Percentiles rank a stretch among this genome's conserved stretches.
Conservation (phyloP, 2,888 invertebrate species). For the Drosophila prostipennis region DNA sequence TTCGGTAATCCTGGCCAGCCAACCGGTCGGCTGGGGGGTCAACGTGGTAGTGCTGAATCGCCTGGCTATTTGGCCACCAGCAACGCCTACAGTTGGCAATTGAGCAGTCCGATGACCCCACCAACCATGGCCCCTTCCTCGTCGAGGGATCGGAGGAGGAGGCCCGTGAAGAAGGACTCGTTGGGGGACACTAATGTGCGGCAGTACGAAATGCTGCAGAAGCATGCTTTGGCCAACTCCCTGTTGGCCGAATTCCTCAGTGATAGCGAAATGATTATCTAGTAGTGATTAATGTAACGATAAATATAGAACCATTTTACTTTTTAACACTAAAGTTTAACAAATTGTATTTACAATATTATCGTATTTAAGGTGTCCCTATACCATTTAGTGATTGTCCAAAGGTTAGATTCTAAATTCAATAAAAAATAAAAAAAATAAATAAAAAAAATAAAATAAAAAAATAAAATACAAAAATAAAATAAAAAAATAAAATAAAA, state of each 20-base stretch:
- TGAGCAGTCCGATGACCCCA: not conserved
- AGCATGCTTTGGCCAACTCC: slow-evolving; percentile 20
- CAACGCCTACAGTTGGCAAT: slow-evolving; percentile 44
- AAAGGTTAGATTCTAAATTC: too few species aligned
- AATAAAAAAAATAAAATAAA: too few species aligned
- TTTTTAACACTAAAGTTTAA: not conserved
- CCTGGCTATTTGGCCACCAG: not conserved
- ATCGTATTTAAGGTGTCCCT: too few species aligned
- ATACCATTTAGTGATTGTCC: too few species aligned
- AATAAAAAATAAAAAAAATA: too few species aligned
- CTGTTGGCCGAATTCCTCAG: not conserved
- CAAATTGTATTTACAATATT: too few species aligned
- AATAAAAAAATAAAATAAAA: too few species aligned
- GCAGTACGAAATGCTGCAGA: slow-evolving; percentile 42
- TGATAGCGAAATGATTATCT: not conserved
- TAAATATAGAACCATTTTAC: not conserved
- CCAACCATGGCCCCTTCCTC: not conserved
- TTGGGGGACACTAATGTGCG: not conserved
- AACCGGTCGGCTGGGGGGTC: not conserved
- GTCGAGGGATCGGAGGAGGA: too few species aligned
- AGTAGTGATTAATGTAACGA: not conserved
- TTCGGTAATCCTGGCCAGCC: slow-evolving; percentile 1
- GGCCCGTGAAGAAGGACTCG: not conserved
- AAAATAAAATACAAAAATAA: too few species aligned
- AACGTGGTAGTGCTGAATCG: not conserved